These are phyloP conservation scores for Actenoides hombroni DNA, from an alignment of 2,113 vertebrate species.

Conservation along the genomic window DNA sequence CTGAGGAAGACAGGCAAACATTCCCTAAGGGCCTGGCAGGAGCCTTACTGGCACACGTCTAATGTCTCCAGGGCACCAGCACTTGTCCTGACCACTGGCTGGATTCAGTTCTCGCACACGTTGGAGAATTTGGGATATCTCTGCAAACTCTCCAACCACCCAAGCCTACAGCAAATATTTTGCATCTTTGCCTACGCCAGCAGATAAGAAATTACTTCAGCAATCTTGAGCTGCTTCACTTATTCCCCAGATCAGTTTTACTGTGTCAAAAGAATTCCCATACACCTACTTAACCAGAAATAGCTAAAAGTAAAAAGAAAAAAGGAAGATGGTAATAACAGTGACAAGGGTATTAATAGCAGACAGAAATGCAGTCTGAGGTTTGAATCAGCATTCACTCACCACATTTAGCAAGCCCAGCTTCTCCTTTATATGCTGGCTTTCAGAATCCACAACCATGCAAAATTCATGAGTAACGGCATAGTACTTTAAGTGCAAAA, in stretches of 20 bases:
- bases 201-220: background rate
- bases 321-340: constrained; percentile 1
- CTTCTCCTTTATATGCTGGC: background rate
- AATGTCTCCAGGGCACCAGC: background rate
- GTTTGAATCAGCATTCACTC: constrained; percentile 22
- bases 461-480: constrained; percentile 38
- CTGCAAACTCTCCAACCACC: background rate
- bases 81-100: background rate
- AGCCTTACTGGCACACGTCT: background rate
- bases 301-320: background rate
- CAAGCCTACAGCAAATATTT: background rate
- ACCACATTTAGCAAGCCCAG: background rate
- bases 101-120: fast-evolving
- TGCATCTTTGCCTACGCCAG: background rate
- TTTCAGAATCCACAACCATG: constrained; percentile 15
- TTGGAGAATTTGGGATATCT: background rate
- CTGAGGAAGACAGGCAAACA: background rate
- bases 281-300: constrained; percentile 1
- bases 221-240: background rate
- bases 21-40: background rate
- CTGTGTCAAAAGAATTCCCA: background rate
- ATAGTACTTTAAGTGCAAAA: background rate
- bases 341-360: constrained; percentile 2
- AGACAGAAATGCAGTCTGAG: background rate
- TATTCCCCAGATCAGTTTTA: background rate